Evolutionary conservation across 2,888 invertebrate genomes (phyloP), one percentile per base, ranked within the genome.

Genomic region (Branchellion lobata): DNA sequence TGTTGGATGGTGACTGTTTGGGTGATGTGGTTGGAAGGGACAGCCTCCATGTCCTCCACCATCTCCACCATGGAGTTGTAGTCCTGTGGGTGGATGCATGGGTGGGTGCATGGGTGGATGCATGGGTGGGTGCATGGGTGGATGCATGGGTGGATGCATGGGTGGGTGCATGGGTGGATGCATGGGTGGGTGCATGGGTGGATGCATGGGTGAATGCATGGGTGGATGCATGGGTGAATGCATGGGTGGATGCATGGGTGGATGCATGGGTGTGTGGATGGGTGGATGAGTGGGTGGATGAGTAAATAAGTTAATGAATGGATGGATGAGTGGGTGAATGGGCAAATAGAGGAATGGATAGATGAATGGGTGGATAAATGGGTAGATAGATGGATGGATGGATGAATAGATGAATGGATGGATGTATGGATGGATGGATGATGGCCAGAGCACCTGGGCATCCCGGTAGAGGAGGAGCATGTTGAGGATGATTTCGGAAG

Each of bases 41-140:
- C 91, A 1, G 93, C 93, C 86, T 92, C 92, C 82, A 99, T 88
- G 86, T 97, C 97, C 86, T 96, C 95, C 0, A 98, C 95, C 68
- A 99, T 90, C 84, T 94, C 93, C 29, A 99, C 97, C 92, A 99
- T 99, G 0, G 95, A 93, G 88, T 97, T 95, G 86, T 97, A 97
- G 86, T 96, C 96, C 90, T 91, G 31, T 11, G 69, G 40, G 40
- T 40, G 14, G 40, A 40, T 40, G 40, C n/a, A n/a, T n/a, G n/a
- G n/a, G n/a, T n/a, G n/a, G n/a, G n/a, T n/a, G n/a, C n/a, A n/a
- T n/a, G n/a, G 40, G 40, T 40, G 14, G 40, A 40, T 40, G 40
- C n/a, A n/a, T n/a, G n/a, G n/a, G n/a, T n/a, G n/a, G n/a, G n/a
- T n/a, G n/a, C n/a, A n/a, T n/a, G n/a, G 40, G 86, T 97, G 97